Evolutionary conservation across 2,888 invertebrate genomes (phyloP), one percentile per base, ranked within the genome.

Genomic region (Eulithis testata): DNA sequence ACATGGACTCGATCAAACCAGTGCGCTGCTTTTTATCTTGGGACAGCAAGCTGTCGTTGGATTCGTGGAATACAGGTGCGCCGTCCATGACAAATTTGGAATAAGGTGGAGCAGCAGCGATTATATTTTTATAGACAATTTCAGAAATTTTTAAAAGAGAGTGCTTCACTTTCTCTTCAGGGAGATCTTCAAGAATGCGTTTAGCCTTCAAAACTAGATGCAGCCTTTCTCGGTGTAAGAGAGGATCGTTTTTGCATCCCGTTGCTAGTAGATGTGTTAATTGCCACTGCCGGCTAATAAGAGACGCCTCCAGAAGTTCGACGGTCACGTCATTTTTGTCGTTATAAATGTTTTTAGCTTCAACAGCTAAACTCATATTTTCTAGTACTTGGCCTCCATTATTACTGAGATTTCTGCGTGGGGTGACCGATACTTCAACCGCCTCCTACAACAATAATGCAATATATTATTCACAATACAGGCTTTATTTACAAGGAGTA

Each of bases 321-420:
- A 96, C 88, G 85, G 92, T 66, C 87, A 94, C 73, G 83, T 94
- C 93, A 76, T 95, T 94, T 76, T 95, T 95, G 11, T 94, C 90
- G 74, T 94, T 94, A 82, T 95, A 95, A 45, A 95, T 90, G 85
- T 97, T 97, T 76, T 95, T 96, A 0, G 96, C 90, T 78, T 95
- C 95, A 3, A 96, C 86, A 44, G 95, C 94, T 11, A 97, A 80
- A 55, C 95, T 95, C 79, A 97, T 88, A 59, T 94, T 95, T 73
- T 95, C 94, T 43, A 88, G 81, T 11, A 84, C 80, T 7, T 87
- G 84, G 0, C 80, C 85, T 6, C 83, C 78, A 6, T 81, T 72
- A 11, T 84, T 84, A 52, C 88, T 85, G 11, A 94, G 84, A 73
- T 94, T 94, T 66, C 94, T 89, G 4, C 94, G 88, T 0, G 94